These are phyloP conservation scores for Micrastur ruficollis DNA, from an alignment of 2,797 vertebrate genomes.

Conservation along the genomic window DNA sequence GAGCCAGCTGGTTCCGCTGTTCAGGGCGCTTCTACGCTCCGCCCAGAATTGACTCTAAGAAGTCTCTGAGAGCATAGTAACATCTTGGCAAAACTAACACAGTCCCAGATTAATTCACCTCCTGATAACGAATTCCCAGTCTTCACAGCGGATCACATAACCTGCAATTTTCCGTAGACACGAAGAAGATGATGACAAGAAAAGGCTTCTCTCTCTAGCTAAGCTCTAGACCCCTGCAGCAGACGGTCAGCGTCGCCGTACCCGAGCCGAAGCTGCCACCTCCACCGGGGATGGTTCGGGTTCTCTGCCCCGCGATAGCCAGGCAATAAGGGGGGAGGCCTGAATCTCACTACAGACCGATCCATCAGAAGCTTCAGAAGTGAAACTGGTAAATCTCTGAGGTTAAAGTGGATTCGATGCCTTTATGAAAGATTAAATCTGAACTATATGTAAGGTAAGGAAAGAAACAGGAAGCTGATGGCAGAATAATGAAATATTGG, in stretches of 20 bases:
- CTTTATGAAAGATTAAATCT: background rate
- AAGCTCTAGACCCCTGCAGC: background rate
- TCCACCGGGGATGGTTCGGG: background rate
- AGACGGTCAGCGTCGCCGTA: background rate
- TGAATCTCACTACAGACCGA: background rate
- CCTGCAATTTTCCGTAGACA: background rate
- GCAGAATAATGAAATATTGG: background rate
- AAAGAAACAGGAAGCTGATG: background rate
- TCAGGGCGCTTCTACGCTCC: background rate
- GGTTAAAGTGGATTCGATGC: background rate
- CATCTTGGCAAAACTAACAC: background rate
- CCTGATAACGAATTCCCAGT: background rate
- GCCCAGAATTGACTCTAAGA: background rate
- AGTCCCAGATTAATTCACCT: background rate
- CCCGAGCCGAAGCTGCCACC: background rate
- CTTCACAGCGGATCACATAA: background rate
- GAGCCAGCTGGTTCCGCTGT: background rate
- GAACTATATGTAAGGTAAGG: background rate
- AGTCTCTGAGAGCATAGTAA: background rate
- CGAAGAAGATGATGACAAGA: background rate
- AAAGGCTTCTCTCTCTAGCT: background rate
- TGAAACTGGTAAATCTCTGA: background rate
- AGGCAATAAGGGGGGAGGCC: background rate
- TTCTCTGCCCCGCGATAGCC: background rate
- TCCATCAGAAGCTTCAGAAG: background rate